Conservation (phyloP, 2,888 invertebrate genomes). For the Brachyopa scutellaris region DNA sequence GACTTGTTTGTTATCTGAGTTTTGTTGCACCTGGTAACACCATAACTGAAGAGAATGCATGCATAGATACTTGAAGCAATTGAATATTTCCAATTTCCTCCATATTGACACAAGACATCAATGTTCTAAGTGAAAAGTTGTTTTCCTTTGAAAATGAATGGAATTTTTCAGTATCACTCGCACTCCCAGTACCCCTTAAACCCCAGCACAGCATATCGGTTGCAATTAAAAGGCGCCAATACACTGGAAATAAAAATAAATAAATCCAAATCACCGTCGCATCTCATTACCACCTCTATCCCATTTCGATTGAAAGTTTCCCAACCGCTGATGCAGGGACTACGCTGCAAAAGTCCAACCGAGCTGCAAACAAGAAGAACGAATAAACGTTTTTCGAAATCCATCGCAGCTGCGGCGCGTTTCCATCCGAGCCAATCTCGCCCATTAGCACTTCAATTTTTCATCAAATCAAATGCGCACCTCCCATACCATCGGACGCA, state of each 20-base stretch:
- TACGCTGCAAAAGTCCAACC: slow-evolving; percentile 36
- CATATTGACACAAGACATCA: too few species aligned
- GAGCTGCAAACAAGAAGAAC: neutral
- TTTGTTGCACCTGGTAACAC: too few species aligned
- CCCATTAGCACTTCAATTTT: slow-evolving; percentile 82
- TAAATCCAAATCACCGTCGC: slow-evolving; percentile 14
- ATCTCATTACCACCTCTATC: slow-evolving; percentile 32
- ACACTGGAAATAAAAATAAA: slow-evolving; percentile 39
- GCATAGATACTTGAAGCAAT: too few species aligned
- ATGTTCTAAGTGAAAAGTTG: too few species aligned
- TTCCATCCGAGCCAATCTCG: slow-evolving; percentile 75
- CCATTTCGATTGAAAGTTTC: slow-evolving; percentile 52
- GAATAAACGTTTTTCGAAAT: slow-evolving; percentile 49
- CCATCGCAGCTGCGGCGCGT: slow-evolving; percentile 67
- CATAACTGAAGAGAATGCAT: too few species aligned
- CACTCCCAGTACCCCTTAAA: too few species aligned
- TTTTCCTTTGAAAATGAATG: too few species aligned
- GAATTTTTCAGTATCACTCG: too few species aligned
- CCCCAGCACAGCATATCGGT: too few species aligned
- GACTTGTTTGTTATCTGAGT: too few species aligned
- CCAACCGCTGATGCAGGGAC: slow-evolving; percentile 22
- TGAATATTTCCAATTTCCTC: too few species aligned
- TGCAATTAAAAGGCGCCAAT: slow-evolving; percentile 60
- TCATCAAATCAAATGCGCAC: slow-evolving; percentile 79
- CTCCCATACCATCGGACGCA: slow-evolving; percentile 38